These are phyloP conservation scores for Ceratina japonica DNA, from an alignment of 1,140 invertebrate genomes.

Conservation along the genomic window DNA sequence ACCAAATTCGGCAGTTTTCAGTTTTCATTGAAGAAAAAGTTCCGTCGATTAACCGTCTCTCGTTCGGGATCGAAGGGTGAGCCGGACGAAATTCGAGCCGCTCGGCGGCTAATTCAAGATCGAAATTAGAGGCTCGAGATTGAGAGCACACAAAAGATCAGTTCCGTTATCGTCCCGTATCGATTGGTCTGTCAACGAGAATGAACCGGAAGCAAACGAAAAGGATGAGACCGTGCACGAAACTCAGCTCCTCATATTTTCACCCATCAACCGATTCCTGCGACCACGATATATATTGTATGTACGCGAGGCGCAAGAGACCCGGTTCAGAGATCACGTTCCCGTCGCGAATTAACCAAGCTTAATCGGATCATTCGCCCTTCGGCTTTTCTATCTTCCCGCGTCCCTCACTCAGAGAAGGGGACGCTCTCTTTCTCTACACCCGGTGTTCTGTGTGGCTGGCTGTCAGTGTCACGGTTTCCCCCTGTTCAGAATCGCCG, in stretches of 20 bases:
- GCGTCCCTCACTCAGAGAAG: neutral
- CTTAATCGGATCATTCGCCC: slow-evolving; percentile 20
- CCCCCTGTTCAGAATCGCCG: slow-evolving; percentile 6
- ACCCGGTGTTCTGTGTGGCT: slow-evolving; percentile 4
- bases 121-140: neutral
- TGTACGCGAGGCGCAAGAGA: slow-evolving; percentile 9
- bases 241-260: slow-evolving; percentile 20
- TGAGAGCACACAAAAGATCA: neutral
- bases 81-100: too few relatives aligned
- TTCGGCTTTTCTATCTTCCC: neutral
- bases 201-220: slow-evolving; percentile 1
- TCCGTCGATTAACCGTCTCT: neutral
- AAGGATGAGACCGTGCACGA: slow-evolving; percentile 16
- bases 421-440: neutral
- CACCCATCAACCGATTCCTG: slow-evolving; percentile 8
- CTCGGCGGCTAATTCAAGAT: neutral
- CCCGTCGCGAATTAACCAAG: slow-evolving; percentile 16
- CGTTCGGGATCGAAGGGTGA: too few relatives aligned
- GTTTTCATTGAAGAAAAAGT: neutral
- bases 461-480: neutral
- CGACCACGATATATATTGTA: slow-evolving; percentile 9
- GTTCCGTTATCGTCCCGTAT: neutral
- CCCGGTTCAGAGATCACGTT: slow-evolving; percentile 5
- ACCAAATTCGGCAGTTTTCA: neutral
- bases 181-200: neutral